Base-by-base conservation (phyloP, 2,888 invertebrate genomes). In the Pediacus dermestoides region DNA sequence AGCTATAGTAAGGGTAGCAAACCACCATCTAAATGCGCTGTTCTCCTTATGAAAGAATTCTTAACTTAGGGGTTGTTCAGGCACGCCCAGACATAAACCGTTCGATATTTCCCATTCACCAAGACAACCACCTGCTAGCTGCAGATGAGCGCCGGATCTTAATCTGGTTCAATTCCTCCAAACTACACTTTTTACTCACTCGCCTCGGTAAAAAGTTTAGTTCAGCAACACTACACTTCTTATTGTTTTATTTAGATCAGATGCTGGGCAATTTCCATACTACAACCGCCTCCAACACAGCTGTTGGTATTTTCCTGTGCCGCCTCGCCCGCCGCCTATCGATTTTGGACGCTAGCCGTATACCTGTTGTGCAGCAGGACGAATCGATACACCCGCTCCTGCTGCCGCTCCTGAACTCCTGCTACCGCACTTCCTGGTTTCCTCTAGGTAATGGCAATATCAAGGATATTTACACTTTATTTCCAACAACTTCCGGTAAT, bases 401-500 rank as follows among this genome's bases (percentile, higher is more conserved):
- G 27, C 43, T 25, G 1, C 8, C 7, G 4, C 30, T 55, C 28
- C 48, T 65, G 60, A 27, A 36, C 28, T 55, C 64, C 65, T 65
- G 63, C 34, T 63, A 48, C 15, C n/a, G 38, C 35, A 64, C 61
- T 64, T 66, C 66, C 65, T 58, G 64, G 47, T 58, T 53, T 50
- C 45, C 52, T 59, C 56, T 58, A 66, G 66, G 66, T 67, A 59
- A 60, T 46, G 28, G 34, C 34, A 18, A 30, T 34, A 40, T 34
- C 30, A 22, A 42, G 47, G 44, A 44, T 33, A 31, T n/a, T n/a
- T n/a, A n/a, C n/a, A n/a, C n/a, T n/a, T n/a, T 12, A 18, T 13
- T 30, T n/a, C 6, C 7, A 22, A 13, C 10, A 21, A 21, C 3
- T 26, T 2, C 9, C 21, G 21, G 21, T 18, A n/a, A 16, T 7